These are phyloP conservation scores for Cephalopachus bancanus DNA, from an alignment of 2,797 vertebrate species.

Conservation along the genomic window DNA sequence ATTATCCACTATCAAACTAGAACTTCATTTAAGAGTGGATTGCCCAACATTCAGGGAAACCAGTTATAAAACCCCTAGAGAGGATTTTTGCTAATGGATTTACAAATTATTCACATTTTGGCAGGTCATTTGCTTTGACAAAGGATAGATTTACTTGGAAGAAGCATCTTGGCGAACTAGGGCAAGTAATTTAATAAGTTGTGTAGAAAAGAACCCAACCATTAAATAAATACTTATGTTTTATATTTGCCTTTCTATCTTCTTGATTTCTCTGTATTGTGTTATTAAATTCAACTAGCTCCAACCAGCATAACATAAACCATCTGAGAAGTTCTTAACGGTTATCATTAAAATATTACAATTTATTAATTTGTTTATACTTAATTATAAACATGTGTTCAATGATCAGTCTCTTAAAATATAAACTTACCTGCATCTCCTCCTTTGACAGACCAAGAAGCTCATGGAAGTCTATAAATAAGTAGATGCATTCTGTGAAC, in stretches of 20 bases:
- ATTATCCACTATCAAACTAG: background rate
- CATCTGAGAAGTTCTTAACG: background rate
- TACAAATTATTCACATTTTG: conserved; percentile 44
- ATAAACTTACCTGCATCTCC: background rate
- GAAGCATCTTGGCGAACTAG: conserved; percentile 47
- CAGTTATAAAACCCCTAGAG: conserved; percentile 39
- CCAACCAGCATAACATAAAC: background rate
- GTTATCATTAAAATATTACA: conserved; percentile 23
- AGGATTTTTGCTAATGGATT: conserved; percentile 44
- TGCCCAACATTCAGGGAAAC: conserved; percentile 4
- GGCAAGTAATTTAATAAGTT: conserved; percentile 63
- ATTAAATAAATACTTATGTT: conserved; percentile 22
- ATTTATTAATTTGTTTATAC: background rate
- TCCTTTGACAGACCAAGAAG: background rate
- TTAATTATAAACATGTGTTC: conserved; percentile 21
- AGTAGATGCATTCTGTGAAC: background rate
- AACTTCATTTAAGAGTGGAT: background rate
- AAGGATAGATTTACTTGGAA: conserved; percentile 60
- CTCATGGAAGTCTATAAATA: background rate
- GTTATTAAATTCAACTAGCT: conserved; percentile 41
- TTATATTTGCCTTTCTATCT: conserved; percentile 35
- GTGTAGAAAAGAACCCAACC: conserved; percentile 32
- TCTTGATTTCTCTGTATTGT: background rate
- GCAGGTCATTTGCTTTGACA: conserved; percentile 63
- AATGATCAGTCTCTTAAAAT: conserved; percentile 24